Evolutionary conservation across 1,140 invertebrate species (phyloP).

Genomic region (Diorhabda elongata): DNA sequence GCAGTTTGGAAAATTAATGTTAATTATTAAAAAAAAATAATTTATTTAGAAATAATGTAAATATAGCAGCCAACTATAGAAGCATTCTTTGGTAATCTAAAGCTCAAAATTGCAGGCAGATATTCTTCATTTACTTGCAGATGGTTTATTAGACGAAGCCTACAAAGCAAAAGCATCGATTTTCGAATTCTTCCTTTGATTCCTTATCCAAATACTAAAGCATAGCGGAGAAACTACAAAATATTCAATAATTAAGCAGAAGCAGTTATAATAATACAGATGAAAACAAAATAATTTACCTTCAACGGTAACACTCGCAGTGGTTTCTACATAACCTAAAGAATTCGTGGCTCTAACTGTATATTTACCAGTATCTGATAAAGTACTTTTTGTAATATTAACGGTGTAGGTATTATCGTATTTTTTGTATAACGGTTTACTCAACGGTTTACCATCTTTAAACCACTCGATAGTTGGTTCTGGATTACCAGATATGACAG

Average conservation of each 20-base stretch:
- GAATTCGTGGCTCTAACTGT: conserved; percentile 75
- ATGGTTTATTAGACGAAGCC: too few species aligned
- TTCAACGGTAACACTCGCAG: conserved; percentile 73
- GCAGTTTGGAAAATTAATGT: too few species aligned
- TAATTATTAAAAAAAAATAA: too few species aligned
- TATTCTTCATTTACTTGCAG: too few species aligned
- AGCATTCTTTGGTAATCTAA: too few species aligned
- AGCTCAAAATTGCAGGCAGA: too few species aligned
- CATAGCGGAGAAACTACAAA: not conserved
- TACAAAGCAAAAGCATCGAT: too few species aligned
- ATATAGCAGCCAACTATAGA: too few species aligned
- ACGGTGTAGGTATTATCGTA: conserved; percentile 67
- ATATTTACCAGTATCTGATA: conserved; percentile 72
- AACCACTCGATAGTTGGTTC: conserved; percentile 75
- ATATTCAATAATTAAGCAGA: not conserved
- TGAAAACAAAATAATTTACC: conserved; percentile 51
- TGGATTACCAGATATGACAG: conserved; percentile 78
- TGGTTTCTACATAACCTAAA: conserved; percentile 70
- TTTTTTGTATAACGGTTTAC: conserved; percentile 54
- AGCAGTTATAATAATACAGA: conserved; percentile 2
- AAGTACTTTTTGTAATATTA: conserved; percentile 62
- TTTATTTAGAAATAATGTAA: too few species aligned
- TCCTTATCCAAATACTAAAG: not conserved
- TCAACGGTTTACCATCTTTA: conserved; percentile 68
- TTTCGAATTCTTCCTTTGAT: too few species aligned